A percentile compares a stretch with the other conserved stretches of the same genome.
These are phyloP conservation scores for Turritopsis dohrnii DNA, from an alignment of 30 jellyfish, hydroid and myxozoan genomes.

Conservation along the genomic window DNA sequence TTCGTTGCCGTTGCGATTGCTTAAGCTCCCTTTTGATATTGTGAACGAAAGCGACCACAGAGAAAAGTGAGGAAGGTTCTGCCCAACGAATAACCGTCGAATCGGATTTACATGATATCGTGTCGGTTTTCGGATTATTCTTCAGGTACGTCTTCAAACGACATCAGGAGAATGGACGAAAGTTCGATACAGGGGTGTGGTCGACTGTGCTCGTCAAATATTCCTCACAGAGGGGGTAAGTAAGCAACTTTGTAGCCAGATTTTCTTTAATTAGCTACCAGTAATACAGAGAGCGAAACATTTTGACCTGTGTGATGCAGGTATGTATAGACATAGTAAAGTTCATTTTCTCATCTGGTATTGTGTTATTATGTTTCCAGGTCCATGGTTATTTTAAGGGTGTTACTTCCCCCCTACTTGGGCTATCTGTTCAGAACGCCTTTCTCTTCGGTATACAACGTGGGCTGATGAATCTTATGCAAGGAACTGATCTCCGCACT, in stretches of 20 bases:
- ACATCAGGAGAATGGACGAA: not conserved
- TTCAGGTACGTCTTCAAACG: constrained; percentile 1
- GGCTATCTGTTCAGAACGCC: constrained; percentile 61
- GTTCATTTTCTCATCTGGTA: too few species aligned
- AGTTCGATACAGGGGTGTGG: not conserved
- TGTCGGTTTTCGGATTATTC: not conserved
- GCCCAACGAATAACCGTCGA: not conserved
- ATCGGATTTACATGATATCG: not conserved
- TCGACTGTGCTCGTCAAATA: not conserved
- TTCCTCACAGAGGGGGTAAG: constrained; percentile 3
- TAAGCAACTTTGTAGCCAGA: not conserved
- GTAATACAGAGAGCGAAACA: too few species aligned
- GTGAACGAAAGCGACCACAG: too few species aligned
- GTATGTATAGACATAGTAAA: too few species aligned
- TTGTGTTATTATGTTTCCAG: too few species aligned
- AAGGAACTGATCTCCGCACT: constrained; percentile 42
- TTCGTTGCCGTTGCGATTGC: too few species aligned
- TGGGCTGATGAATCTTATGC: constrained; percentile 21
- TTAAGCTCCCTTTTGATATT: too few species aligned
- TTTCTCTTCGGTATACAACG: constrained; percentile 75
- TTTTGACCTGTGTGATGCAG: too few species aligned
- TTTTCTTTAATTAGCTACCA: too few species aligned
- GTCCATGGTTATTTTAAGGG: constrained; percentile 85
- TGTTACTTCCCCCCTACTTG: constrained; percentile 78
- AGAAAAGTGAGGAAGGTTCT: too few species aligned